Conservation (phyloP, 2,888 invertebrate species). For the Mylabris sibirica region DNA sequence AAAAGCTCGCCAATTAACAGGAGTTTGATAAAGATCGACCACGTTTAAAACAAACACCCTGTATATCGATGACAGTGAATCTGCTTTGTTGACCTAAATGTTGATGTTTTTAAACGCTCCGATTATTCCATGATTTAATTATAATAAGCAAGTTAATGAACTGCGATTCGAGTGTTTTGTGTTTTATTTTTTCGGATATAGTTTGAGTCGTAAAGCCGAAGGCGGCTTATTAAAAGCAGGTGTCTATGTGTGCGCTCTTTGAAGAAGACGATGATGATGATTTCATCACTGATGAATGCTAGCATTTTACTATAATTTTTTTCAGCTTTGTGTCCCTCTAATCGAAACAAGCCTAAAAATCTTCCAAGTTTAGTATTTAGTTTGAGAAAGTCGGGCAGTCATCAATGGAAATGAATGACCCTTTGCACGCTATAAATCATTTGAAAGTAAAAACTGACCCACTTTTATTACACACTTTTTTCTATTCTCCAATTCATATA, state of each 20-base stretch:
- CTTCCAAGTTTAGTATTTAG: not conserved
- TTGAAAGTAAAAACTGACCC: slow-evolving; percentile 31
- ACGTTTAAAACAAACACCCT: no score
- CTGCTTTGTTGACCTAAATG: not conserved
- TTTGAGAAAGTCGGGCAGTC: not conserved
- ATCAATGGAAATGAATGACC: not conserved
- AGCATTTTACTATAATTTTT: no score
- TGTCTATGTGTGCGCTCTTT: no score
- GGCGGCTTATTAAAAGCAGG: not conserved
- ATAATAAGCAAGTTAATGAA: not conserved
- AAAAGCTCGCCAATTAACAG: no score
- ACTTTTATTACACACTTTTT: slow-evolving; percentile 23
- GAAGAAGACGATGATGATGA: no score
- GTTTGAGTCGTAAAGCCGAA: no score
- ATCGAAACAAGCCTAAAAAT: no score
- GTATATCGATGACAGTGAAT: not conserved
- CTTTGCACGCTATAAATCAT: not conserved
- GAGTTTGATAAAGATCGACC: no score
- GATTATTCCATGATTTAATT: not conserved
- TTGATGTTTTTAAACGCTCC: slow-evolving; percentile 7
- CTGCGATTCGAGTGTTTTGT: not conserved
- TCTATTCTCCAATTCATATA: slow-evolving; percentile 8
- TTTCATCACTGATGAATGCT: no score
- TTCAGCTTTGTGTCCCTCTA: no score
- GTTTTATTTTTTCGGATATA: no score